Evolutionary conservation across 2,113 vertebrate genomes (phyloP), one percentile per base, ranked within the genome.

Genomic region (Bubo bubo): DNA sequence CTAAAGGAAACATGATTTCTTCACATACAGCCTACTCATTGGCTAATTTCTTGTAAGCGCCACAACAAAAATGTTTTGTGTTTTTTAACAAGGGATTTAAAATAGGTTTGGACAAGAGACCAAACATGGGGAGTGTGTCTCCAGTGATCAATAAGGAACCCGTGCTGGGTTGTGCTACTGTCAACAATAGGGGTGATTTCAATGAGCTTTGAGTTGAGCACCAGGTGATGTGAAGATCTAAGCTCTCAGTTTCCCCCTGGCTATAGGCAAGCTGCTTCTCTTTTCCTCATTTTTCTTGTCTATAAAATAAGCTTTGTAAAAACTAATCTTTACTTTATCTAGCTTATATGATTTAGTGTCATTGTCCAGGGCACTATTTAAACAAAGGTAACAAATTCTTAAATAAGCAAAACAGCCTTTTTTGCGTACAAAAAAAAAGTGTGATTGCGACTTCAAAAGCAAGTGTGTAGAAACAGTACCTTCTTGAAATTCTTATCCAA

Each of bases 381-480:
- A 80, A 81, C 13, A 53, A 66, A 45, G 23, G 27, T 84, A 88
- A 52, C 68, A 94, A 90, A 93, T 81, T 71, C 64, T 89, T 91
- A 91, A 89, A 81, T 55, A 81, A 97, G n/a, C 17, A 10, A 90
- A 75, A 84, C 35, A 93, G 30, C 27, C 20, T 1, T 64, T 91
- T 96, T 71, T 93, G 67, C 9, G 3, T 47, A 37, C 35, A 28
- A 58, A 75, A 85, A 82, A 66, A 80, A 74, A 24, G 13, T 45
- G 30, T 35, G 55, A 82, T 77, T 94, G n/a, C 88, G 73, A 90
- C 86, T 96, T 96, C 67, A 95, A 92, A 96, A 93, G 79, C 32
- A 35, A 76, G 30, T 89, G 39, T 74, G 39, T 94, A 90, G 72
- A 88, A 95, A 72, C 34, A 86, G 37, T 64, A 91, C 60, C 88